These are phyloP conservation scores for Alviniconcha marisindica DNA, from an alignment of 1,140 invertebrate genomes.

Conservation along the genomic window DNA sequence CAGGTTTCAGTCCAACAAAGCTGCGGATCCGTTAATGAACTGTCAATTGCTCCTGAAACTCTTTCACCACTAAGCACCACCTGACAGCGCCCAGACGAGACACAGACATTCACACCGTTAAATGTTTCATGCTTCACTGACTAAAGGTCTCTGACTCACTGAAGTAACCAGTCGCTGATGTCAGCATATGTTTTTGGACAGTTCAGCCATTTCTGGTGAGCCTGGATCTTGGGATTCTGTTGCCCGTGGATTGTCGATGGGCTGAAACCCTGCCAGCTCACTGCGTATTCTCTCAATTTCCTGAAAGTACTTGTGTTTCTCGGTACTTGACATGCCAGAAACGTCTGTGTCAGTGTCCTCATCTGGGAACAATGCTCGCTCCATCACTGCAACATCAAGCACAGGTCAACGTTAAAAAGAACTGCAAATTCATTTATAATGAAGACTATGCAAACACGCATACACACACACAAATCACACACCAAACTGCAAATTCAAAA, in stretches of 20 bases:
- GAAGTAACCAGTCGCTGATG: neutral
- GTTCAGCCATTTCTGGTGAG: constrained; percentile 51
- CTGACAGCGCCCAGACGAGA: neutral
- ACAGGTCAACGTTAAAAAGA: no score
- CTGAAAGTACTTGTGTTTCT: constrained; percentile 66
- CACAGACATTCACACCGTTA: neutral
- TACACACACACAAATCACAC: no score
- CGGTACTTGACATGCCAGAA: constrained; percentile 50
- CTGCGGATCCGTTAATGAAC: no score
- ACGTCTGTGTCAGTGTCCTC: constrained; percentile 63
- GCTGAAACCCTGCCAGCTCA: constrained; percentile 71
- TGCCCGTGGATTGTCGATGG: constrained; percentile 64
- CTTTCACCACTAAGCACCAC: no score
- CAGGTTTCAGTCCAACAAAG: no score
- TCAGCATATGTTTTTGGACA: constrained; percentile 34
- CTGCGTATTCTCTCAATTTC: constrained; percentile 69
- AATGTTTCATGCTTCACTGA: neutral
- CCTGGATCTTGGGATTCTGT: constrained; percentile 60
- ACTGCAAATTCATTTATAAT: no score
- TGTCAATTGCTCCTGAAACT: no score
- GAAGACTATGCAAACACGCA: no score
- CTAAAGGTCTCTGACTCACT: neutral
- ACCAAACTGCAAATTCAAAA: no score
- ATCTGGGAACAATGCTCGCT: constrained; percentile 74
- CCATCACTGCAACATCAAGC: constrained; percentile 70